phyloP scores from a whole-genome alignment of 92 coral and sea anemone genomes.

The Phenganax marumi region DNA sequence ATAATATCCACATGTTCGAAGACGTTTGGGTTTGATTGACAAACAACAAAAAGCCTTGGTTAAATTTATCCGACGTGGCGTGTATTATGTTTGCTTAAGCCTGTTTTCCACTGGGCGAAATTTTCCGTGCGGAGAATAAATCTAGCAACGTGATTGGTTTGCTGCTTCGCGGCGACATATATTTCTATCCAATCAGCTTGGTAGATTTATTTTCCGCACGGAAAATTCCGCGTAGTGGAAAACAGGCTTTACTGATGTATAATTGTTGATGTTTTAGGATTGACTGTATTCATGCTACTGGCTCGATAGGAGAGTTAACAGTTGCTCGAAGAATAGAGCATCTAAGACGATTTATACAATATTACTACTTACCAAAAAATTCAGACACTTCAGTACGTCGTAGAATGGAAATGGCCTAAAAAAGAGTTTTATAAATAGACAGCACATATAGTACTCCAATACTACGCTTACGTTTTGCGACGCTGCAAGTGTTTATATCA shows the following conservation, averaged over 20 bases:
- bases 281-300: conserved; percentile 42
- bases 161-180: no score
- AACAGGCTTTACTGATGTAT: not conserved
- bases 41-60: not conserved
- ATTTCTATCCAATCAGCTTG: no score
- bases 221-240: no score
- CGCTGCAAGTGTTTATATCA: no score
- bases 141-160: no score
- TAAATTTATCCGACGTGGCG: not conserved
- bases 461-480: not conserved
- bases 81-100: not conserved
- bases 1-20: not conserved
- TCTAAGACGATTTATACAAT: conserved; percentile 25
- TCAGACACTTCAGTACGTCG: not conserved
- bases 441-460: not conserved
- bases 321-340: conserved; percentile 12
- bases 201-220: no score
- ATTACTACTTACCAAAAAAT: conserved; percentile 22
- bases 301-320: conserved; percentile 41
- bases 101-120: no score
- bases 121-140: no score
- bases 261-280: conserved; percentile 12
- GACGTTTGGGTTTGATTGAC: not conserved
- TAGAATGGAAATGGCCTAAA: conserved; percentile 10
- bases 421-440: no score